Evolutionary conservation across 2,888 invertebrate species (phyloP).

Genomic region (Sarcophaga caerulescens): DNA sequence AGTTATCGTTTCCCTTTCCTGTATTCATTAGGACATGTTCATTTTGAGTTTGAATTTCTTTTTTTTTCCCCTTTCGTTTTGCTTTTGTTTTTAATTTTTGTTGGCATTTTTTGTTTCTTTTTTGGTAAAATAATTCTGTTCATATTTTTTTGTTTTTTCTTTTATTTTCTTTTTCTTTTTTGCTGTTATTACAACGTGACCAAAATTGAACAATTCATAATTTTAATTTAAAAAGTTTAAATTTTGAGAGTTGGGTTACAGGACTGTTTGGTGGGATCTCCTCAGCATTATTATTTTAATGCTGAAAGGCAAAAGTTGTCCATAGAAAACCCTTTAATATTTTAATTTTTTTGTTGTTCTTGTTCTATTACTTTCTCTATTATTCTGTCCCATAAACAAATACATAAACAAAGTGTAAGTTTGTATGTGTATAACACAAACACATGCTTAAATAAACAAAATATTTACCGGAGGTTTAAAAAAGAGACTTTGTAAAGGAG

Average conservation of each 20-base stretch:
- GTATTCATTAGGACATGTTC: constrained; percentile 56
- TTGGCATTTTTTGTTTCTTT: neutral
- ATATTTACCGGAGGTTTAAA: too few species aligned
- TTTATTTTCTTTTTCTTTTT: constrained; percentile 6
- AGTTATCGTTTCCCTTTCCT: constrained; percentile 49
- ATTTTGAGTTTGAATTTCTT: constrained; percentile 1
- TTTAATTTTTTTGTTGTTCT: constrained; percentile 8
- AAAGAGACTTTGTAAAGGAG: too few species aligned
- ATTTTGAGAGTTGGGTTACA: constrained; percentile 20
- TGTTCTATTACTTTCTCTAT: neutral
- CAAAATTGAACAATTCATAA: constrained; percentile 72
- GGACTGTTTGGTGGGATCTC: neutral
- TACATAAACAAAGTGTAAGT: constrained; percentile 4
- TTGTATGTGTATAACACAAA: neutral
- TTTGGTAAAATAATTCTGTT: neutral
- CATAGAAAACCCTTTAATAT: constrained; percentile 56
- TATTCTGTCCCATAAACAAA: constrained; percentile 34
- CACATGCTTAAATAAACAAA: too few species aligned
- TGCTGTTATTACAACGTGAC: constrained; percentile 56
- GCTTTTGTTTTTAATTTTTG: constrained; percentile 13
- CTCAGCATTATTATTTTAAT: constrained; percentile 6
- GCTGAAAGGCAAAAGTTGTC: constrained; percentile 52
- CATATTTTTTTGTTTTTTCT: constrained; percentile 22
- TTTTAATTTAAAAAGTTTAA: constrained; percentile 72
- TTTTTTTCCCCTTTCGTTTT: constrained; percentile 9